Base-by-base conservation (phyloP, 2,113 vertebrate species). In the Oreochromis aureus region DNA sequence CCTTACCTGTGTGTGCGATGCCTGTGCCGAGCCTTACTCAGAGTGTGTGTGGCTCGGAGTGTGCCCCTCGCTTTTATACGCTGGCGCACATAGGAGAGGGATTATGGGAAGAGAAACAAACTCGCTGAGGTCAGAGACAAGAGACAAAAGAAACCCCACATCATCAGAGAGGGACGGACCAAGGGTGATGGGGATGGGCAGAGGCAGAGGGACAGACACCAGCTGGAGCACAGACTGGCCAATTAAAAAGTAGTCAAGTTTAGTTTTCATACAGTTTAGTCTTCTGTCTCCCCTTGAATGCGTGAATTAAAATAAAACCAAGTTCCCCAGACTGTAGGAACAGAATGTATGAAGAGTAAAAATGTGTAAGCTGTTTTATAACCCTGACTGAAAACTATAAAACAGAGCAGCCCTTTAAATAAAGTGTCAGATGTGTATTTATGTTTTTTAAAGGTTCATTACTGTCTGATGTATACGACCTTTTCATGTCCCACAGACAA, bases 31-130 rank as follows among this genome's bases (percentile, higher is more conserved):
- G 88, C 91, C 92, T 96, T 94, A 96, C 96, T 96, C 90, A 91
- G 93, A 95, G 94, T 96, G 95, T 96, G 94, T 96, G 90, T 51
- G 84, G 82, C 90, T 95, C 80, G 7, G 59, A 90, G 69, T 59
- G 19, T 24, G 84, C 83, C 85, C 84, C 34, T 71, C 58, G 86
- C 87, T 96, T 94, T 96, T 97, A 97, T 97, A 97, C 94, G 83
- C 97, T 97, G 96, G 96, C 96, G 94, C 93, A 66, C 94, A 93
- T 80, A 55, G 90, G 89, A 88, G 91, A 83, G 87, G 96, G 96
- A 97, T 97, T 96, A 97, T 32, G 6, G 54, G 34, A 9, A 88
- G 86, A 96, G 94, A 97, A 96, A 92, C 82, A 93, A 96, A 97
- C 89, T 87, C 91, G 95, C 96, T 95, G 96, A 95, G 94, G 92